phyloP scores from a whole-genome alignment of 1,140 invertebrate species.

The Pomacea maculata region DNA sequence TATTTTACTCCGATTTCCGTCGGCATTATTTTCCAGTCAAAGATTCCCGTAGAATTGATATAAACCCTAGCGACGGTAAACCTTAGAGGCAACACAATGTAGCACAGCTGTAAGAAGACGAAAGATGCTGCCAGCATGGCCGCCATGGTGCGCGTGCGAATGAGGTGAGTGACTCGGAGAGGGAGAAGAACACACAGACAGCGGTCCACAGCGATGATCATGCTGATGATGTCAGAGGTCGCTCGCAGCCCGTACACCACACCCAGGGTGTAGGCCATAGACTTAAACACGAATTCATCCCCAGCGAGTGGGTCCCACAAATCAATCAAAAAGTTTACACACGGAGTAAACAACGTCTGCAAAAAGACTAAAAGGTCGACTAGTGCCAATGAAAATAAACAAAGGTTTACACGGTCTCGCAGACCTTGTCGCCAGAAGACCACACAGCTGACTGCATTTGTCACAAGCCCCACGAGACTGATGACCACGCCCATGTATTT shows the following conservation, averaged over 20 bases:
- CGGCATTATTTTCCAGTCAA: neutral
- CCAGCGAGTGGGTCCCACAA: neutral
- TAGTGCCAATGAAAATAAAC: neutral
- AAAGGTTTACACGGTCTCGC: neutral
- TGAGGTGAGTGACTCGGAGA: neutral
- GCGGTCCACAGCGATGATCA: neutral
- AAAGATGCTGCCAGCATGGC: neutral
- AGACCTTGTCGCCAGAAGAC: neutral
- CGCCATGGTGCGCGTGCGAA: neutral
- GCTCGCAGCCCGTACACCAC: neutral
- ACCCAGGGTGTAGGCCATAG: neutral
- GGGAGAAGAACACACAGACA: constrained; percentile 3
- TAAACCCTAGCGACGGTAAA: neutral
- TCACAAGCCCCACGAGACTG: neutral
- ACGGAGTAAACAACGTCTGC: neutral
- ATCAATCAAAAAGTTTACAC: neutral
- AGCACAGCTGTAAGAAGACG: neutral
- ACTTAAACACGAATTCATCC: neutral
- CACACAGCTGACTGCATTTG: neutral
- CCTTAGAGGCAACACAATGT: neutral
- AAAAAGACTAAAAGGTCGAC: neutral
- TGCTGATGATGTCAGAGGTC: neutral
- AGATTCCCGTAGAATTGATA: neutral
- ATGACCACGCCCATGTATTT: neutral
- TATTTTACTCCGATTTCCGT: neutral